A percentile compares a stretch with the other conserved stretches of the same genome.
These are phyloP conservation scores for Tanypteryx hageni DNA, from an alignment of 2,888 invertebrate genomes.

Conservation along the genomic window DNA sequence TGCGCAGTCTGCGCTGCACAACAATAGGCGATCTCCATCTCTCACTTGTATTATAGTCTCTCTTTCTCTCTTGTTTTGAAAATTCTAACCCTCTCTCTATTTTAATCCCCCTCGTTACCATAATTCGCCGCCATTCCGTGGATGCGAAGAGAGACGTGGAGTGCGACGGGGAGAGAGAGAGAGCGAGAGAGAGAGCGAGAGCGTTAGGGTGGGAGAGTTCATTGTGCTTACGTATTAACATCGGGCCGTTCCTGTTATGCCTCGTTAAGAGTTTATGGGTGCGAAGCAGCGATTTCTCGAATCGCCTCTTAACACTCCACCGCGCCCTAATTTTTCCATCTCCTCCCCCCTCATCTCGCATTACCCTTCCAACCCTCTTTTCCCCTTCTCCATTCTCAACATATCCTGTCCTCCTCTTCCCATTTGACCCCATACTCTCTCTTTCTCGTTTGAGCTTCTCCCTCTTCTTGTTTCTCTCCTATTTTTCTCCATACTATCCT, in stretches of 20 bases:
- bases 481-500: neutral
- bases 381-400: neutral
- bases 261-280: constrained; percentile 27
- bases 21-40: neutral
- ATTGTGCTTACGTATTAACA: constrained; percentile 22
- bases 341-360: neutral
- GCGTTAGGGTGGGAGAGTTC: neutral
- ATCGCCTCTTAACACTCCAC: neutral
- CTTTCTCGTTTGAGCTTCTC: neutral
- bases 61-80: neutral
- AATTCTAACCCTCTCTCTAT: neutral
- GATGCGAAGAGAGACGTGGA: neutral
- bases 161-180: neutral
- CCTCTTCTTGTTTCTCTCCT: neutral
- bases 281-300: constrained; percentile 17
- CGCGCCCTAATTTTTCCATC: neutral
- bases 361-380: neutral
- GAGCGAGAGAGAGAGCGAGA: neutral
- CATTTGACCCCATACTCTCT: neutral
- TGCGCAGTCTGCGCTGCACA: neutral
- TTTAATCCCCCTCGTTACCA: neutral
- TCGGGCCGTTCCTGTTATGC: constrained; percentile 4
- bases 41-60: neutral
- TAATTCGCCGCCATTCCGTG: neutral
- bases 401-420: neutral